Base-by-base conservation (phyloP, 35 echinoderm and acorn worm species). In the Strongylocentrotus purpuratus region DNA sequence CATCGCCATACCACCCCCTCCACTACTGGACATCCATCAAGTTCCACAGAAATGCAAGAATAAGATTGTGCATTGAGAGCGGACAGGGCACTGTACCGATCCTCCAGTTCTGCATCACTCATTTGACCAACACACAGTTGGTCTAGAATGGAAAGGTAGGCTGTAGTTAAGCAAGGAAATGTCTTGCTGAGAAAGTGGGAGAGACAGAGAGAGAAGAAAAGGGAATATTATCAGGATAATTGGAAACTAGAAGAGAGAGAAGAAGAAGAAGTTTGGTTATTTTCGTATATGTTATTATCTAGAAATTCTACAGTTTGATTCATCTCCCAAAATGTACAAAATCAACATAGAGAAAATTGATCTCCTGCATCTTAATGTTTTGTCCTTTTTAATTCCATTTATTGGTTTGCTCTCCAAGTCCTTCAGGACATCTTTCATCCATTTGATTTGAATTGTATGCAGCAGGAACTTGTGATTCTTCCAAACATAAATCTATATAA, bases 61-160 rank as follows among this genome's bases (percentile, higher is more conserved):
- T 47, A 65, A 71, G 8, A 32, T 32, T 59, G 46, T 55, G 33
- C 33, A 31, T 32, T 25, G 20, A 25, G 47, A 47, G 15, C 47
- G 93, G 32, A 47, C 58, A 13, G 25, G 46, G 52, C 52, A 94
- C 91, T 48, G 46, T n/a, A 55, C 46, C 46, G 12, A 94, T 22
- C 31, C 58, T 33, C n/a, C 0, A 94, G n/a, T 33, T 17, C 31
- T 61, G 17, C 41, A 33, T 41, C n/a, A 94, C n/a, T 31, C n/a
- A 94, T 46, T 94, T 94, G 71, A 70, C 94, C 33, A 86, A 35
- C 20, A 41, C 92, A 9, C 41, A 32, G 35, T 35, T 86, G 87
- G 87, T 89, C 87, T 33, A 45, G 87, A 89, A 89, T 15, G 33
- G 45, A 89, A 89, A 89, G 87, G 87, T 89, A 89, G 87, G 87